Conservation (phyloP, 1,140 invertebrate species). For the Palaemon carinicauda region DNA sequence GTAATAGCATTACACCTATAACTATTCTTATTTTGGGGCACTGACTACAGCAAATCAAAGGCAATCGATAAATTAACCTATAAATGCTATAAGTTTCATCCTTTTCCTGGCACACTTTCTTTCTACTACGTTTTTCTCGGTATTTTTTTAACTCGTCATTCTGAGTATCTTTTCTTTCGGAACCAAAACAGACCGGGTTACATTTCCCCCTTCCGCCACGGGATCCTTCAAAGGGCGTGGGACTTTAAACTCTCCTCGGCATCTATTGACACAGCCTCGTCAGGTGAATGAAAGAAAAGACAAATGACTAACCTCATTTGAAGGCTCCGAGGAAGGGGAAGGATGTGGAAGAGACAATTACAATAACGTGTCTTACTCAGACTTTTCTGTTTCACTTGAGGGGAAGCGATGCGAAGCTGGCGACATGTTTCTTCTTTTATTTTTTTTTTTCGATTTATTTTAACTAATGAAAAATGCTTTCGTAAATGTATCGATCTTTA, state of each 20-base stretch:
- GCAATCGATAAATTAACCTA: no score
- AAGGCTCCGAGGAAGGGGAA: conserved; percentile 9
- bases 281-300: conserved; percentile 53
- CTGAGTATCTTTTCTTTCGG: not conserved
- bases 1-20: not conserved
- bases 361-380: not conserved
- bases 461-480: no score
- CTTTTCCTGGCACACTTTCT: not conserved
- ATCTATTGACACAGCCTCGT: conserved; percentile 49
- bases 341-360: not conserved
- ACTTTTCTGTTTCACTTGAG: not conserved
- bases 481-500: no score
- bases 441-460: no score
- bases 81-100: no score
- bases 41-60: no score
- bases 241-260: conserved; percentile 35
- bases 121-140: not conserved
- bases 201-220: no score
- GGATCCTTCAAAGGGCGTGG: conserved; percentile 35
- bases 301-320: conserved; percentile 51
- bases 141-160: not conserved
- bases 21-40: not conserved
- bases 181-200: no score
- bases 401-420: not conserved
- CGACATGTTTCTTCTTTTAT: no score